phyloP scores from a whole-genome alignment of 2,113 vertebrate species.

The Scophthalmus maximus region DNA sequence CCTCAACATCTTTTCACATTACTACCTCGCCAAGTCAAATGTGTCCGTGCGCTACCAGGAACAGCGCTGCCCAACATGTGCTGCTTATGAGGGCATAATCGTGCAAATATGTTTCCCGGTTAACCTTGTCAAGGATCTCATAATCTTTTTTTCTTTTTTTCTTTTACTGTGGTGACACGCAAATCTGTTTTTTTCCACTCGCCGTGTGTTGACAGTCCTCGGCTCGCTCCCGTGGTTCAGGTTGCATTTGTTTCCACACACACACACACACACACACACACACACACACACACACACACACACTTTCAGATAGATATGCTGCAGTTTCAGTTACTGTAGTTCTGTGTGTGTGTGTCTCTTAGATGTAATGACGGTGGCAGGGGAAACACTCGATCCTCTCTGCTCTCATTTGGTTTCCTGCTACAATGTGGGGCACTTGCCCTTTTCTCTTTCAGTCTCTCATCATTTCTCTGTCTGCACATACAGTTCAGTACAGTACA shows the following conservation, averaged over 20 bases:
- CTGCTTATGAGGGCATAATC: no score
- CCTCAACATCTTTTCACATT: no score
- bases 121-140: not conserved
- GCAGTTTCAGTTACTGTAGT: not conserved
- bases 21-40: not conserved
- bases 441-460: conserved; percentile 11
- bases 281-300: conserved; percentile 10
- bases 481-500: not conserved
- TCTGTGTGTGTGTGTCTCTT: not conserved
- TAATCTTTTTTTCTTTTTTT: not conserved
- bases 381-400: not conserved
- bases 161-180: not conserved
- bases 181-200: not conserved
- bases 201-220: not conserved
- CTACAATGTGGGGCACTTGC: conserved; percentile 18
- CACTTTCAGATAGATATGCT: not conserved
- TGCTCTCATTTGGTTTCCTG: conserved; percentile 21
- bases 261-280: not conserved
- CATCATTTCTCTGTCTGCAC: not conserved
- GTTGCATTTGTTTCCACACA: no score
- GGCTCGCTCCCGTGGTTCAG: no score
- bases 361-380: not conserved
- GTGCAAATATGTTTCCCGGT: not conserved
- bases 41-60: not conserved
- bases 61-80: no score